Evolutionary conservation across 2,113 vertebrate species (phyloP).

Genomic region (Lagopus muta): DNA sequence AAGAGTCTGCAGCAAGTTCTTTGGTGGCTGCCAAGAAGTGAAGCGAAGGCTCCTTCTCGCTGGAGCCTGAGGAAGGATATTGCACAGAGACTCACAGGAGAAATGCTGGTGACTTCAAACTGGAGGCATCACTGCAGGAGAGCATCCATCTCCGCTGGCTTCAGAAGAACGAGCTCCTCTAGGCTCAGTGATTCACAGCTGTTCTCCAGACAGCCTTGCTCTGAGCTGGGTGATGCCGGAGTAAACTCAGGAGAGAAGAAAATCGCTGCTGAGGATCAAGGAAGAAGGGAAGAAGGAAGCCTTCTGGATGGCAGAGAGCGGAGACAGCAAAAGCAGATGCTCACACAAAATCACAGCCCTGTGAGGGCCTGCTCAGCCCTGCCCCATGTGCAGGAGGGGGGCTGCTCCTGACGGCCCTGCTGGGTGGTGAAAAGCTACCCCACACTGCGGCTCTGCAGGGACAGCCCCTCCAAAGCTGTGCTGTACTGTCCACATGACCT

Average conservation of each 20-base stretch:
- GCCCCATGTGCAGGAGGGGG: rapidly evolving
- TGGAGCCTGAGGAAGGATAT: conserved; percentile 38
- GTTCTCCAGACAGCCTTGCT: conserved; percentile 39
- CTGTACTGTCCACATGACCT: background rate
- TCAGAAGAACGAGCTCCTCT: conserved; percentile 66
- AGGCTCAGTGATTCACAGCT: conserved; percentile 65
- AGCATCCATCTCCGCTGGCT: background rate
- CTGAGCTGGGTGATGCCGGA: background rate
- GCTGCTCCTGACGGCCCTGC: background rate
- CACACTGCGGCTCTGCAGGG: background rate
- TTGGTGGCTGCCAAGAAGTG: conserved; percentile 58
- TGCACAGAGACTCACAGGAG: conserved; percentile 42
- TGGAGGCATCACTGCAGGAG: background rate
- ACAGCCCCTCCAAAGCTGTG: background rate
- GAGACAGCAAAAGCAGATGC: background rate
- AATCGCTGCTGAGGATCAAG: background rate
- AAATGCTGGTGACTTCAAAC: conserved; percentile 42
- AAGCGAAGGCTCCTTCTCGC: conserved; percentile 22
- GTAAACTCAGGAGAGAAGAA: background rate
- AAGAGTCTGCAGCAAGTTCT: conserved; percentile 24
- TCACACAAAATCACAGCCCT: background rate
- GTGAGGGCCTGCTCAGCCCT: background rate
- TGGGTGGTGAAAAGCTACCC: background rate
- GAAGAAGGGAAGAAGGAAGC: background rate
- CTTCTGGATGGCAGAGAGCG: background rate